Conservation (phyloP, 2,113 vertebrate genomes). For the Dipodomys stephensi region DNA sequence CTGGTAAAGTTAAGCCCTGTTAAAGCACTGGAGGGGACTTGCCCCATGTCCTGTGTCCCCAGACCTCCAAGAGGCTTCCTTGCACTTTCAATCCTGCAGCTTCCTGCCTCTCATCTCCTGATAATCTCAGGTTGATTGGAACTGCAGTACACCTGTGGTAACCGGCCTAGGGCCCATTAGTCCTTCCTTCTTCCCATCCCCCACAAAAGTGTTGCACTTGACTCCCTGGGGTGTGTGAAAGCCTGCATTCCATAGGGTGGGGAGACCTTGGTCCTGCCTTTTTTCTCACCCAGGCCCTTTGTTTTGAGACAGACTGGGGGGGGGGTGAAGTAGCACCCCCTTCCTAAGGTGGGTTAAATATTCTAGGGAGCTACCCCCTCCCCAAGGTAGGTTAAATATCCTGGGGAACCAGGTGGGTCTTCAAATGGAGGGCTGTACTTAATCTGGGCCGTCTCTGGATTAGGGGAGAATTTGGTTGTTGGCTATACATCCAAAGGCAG, state of each 20-base stretch:
- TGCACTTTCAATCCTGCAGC: neutral
- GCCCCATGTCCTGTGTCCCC: neutral
- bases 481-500: neutral
- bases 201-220: neutral
- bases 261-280: neutral
- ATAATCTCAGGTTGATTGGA: neutral
- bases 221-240: neutral
- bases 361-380: too few relatives aligned
- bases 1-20: conserved; percentile 6
- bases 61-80: neutral
- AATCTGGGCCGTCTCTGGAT: conserved; percentile 2
- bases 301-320: neutral
- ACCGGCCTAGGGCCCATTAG: neutral
- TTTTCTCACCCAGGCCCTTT: neutral
- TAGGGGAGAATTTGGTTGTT: neutral
- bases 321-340: neutral
- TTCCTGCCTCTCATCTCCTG: neutral
- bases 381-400: neutral
- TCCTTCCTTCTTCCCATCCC: neutral
- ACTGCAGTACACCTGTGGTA: neutral
- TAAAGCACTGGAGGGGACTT: neutral
- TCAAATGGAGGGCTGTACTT: neutral
- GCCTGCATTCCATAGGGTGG: neutral
- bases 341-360: neutral
- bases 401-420: neutral